These are phyloP conservation scores for Perognathus longimembris DNA, from an alignment of 2,113 vertebrate genomes.

Conservation along the genomic window DNA sequence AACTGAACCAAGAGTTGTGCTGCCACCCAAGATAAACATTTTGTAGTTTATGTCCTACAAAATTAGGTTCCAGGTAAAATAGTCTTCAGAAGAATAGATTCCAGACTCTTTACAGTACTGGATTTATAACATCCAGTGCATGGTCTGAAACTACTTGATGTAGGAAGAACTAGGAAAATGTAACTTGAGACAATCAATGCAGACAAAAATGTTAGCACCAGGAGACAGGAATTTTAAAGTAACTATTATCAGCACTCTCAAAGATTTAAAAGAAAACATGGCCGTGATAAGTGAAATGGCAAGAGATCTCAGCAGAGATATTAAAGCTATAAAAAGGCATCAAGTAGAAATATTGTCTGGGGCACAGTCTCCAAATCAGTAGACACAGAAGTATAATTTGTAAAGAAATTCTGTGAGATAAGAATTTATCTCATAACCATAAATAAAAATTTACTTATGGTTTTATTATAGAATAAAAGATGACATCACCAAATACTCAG, in stretches of 20 bases:
- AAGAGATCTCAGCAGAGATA: not conserved
- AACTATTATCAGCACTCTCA: not conserved
- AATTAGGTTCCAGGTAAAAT: not conserved
- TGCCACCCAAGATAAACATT: not conserved
- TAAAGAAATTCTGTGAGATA: no score
- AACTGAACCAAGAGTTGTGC: not conserved
- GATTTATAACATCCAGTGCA: not conserved
- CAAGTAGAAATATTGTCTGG: not conserved
- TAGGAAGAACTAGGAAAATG: not conserved
- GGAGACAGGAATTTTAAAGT: not conserved
- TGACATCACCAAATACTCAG: not conserved
- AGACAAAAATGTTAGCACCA: not conserved
- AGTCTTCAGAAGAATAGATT: constrained; percentile 27
- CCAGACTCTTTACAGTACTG: not conserved
- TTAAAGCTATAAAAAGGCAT: not conserved
- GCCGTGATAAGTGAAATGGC: not conserved
- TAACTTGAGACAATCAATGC: not conserved
- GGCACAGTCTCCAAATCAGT: not conserved
- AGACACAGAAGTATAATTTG: not conserved
- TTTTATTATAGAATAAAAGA: not conserved
- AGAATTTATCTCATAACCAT: not conserved
- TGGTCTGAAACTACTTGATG: not conserved
- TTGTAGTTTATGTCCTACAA: not conserved
- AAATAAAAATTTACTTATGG: not conserved
- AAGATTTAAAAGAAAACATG: constrained; percentile 16